Evolutionary conservation across 2,113 vertebrate species (phyloP), one percentile per base, ranked within the genome.

Genomic region (Tringa solitaria): DNA sequence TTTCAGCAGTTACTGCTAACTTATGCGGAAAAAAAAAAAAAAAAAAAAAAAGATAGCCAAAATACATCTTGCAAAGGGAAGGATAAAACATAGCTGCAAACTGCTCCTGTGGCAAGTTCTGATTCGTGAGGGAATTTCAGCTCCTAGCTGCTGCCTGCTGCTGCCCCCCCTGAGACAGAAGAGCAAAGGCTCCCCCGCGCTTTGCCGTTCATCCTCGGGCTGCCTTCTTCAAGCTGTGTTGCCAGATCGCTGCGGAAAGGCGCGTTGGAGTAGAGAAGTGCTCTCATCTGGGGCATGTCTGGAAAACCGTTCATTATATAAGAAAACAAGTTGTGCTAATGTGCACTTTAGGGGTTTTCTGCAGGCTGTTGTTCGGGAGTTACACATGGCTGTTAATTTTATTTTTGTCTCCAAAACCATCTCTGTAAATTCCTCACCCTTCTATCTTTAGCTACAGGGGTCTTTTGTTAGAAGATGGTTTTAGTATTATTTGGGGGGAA

Each of bases 331-430:
- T 68, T 61, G 91, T 72, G 95, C 93, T 95, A 88, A 84, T 51
- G 89, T 64, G 94, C 91, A 79, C 95, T 82, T 96, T 7, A 89
- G 87, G 93, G 95, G 53, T 85, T 96, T 72, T 79, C 88, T 94
- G 63, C 84, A 93, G 91, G 93, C 95, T 95, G 91, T 95, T 95
- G 96, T 96, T 95, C 92, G 88, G 87, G 83, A 95, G 91, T 82
- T 95, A 87, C 81, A 90, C 57, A 35, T 33, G 59, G 79, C 53
- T 89, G 72, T 86, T 94, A 87, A 93, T 95, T 95, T 95, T 97
- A 93, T 92, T 97, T 96, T 76, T 70, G 82, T 56, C 92, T 93
- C 76, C 61, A 89, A 78, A 96, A 73, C 74, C 26, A 33, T 24
- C 8, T 90, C 93, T 96, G 82, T 80, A 97, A 96, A 97, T 96